Base-by-base conservation (phyloP, 2,113 vertebrate species). In the Tautogolabrus adspersus region DNA sequence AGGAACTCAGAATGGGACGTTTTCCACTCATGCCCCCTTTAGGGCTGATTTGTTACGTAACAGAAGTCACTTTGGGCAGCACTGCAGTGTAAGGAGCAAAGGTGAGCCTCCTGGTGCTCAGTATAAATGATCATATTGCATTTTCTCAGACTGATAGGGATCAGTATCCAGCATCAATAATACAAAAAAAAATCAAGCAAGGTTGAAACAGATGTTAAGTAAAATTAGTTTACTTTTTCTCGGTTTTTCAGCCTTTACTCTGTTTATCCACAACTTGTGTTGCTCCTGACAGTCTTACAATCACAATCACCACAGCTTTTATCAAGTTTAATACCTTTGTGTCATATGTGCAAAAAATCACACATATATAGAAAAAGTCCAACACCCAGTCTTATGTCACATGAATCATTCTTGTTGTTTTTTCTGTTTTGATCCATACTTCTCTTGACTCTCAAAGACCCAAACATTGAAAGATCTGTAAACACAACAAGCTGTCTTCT, bases 1-100 rank as follows among this genome's bases (percentile, higher is more conserved):
- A 64, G 18, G 51, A 40, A 21, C 52, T 81, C 58, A 23, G 56
- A 79, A 55, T 72, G 58, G n/a, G n/a, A 62, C 67, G 19, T 79
- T 71, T 81, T 5, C 18, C 42, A 70, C 37, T 62, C 30, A 21
- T 72, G 34, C 8, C 22, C 40, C 49, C 18, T 72, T 66, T 2
- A 15, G 66, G 67, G 38, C 23, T 2, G 0, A 42, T n/a, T 40
- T 51, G 26, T 87, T 84, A 40, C 12, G 18, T 63, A 86, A 77
- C 56, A 52, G 22, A 66, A 34, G 52, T 65, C 42, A 19, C 26
- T 47, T 16, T 49, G 54, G 60, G 44, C 75, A 66, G 49, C 47
- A 37, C 57, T 5, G 10, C n/a, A 49, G 55, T 34, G 16, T 23
- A 22, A 10, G 10, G 46, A 68, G 76, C 46, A 72, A 67, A 64